Evolutionary conservation across 2,888 invertebrate species (phyloP).

Genomic region (Uloborus plumipes): DNA sequence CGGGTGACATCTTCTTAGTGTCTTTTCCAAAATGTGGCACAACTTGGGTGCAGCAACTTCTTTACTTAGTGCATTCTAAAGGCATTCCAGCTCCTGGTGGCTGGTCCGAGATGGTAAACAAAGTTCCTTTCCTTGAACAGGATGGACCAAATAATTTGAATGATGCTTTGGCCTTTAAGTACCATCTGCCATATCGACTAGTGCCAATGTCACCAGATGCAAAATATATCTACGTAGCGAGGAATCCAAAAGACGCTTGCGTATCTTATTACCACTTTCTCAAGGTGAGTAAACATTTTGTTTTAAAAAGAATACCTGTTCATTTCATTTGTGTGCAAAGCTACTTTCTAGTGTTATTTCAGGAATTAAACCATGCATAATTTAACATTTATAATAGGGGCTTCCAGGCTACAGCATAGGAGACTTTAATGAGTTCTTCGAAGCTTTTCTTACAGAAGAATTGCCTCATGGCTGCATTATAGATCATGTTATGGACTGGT

Average conservation of each 20-base stretch:
- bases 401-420: conserved; percentile 34
- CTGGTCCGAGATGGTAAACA: background rate
- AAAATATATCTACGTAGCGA: conserved; percentile 71
- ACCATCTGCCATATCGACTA: conserved; percentile 68
- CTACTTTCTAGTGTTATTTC: no score
- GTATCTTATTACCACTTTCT: conserved; percentile 71
- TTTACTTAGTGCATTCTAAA: conserved; percentile 12
- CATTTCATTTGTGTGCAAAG: no score
- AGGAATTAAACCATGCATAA: no score
- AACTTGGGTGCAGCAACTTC: conserved; percentile 47
- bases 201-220: conserved; percentile 47
- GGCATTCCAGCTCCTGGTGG: conserved; percentile 13
- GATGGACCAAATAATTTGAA: conserved; percentile 5
- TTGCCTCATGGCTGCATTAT: conserved; percentile 65
- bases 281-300: conserved; percentile 12
- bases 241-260: conserved; percentile 73
- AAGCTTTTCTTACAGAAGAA: conserved; percentile 71
- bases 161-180: conserved; percentile 58
- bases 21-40: conserved; percentile 56
- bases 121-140: conserved; percentile 37
- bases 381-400: background rate
- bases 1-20: conserved; percentile 22
- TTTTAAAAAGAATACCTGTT: background rate
- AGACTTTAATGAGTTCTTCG: conserved; percentile 70
- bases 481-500: conserved; percentile 54